Base-by-base conservation (phyloP, 2,888 invertebrate species). In the Alviniconcha strummeri region DNA sequence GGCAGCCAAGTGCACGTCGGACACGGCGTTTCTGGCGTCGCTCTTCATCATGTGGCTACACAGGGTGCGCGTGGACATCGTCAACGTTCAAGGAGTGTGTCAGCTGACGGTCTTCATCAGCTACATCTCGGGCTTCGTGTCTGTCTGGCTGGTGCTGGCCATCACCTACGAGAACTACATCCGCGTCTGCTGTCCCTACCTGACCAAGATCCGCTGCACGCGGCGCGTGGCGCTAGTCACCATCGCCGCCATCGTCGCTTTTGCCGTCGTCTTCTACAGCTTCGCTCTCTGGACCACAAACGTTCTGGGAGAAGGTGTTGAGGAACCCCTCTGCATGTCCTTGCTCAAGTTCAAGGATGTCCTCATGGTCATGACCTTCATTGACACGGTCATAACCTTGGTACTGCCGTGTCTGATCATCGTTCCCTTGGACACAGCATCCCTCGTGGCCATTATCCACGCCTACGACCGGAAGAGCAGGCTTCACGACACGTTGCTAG, bases 1-100 rank as follows among this genome's bases (percentile, higher is more conserved):
- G 87, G 96, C 96, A 0, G 96, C 96, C 0, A 93, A 97, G 81
- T 97, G 97, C 0, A 93, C 96, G 4, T 96, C 96, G 85, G 97
- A 97, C 93, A 96, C 96, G 0, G 94, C 96, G 0, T 97, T 97
- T 89, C 94, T 97, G n/a, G 88, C 96, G 0, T 95, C 95, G 17
- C 93, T 97, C 5, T 94, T 97, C 76, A 81, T 91, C 19, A 90
- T 91, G n/a, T 92, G 93, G 92, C 86, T 93, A 74, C 88, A 89
- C 60, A 89, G 89, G 72, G 87, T 91, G 8, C 87, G 88, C 64
- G 87, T 83, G 15, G 85, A 90, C 54, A 87, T 90, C 54, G 90
- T 91, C 85, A 88, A 90, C 81, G 83, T 94, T 93, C 69, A 95
- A 54, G 95, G 95, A 9, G 95, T 95, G 94, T 97, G 97, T 90